Percentiles rank a stretch among this genome's conserved stretches.
Conservation (phyloP, 2,888 invertebrate genomes). For the Melanchra persicariae region DNA sequence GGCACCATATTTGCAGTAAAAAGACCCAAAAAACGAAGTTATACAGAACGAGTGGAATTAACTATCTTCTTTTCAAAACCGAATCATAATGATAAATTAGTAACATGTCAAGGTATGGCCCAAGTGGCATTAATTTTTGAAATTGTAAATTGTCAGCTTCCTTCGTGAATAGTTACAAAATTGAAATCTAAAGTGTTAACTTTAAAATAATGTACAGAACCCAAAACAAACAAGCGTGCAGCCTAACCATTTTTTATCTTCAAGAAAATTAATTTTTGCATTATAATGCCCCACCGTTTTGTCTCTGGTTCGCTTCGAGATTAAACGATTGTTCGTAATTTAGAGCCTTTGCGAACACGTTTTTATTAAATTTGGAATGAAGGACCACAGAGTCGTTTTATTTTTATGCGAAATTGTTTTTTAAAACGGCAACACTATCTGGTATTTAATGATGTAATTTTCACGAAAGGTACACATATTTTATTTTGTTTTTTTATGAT, state of each 20-base stretch:
- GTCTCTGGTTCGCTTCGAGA: conserved; percentile 73
- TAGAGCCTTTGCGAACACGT: conserved; percentile 51
- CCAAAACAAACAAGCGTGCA: conserved; percentile 4
- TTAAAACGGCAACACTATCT: conserved; percentile 50
- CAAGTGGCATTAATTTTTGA: too few species aligned
- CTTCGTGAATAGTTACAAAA: too few species aligned
- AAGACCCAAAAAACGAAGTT: too few species aligned
- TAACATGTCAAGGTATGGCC: too few species aligned
- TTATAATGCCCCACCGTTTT: conserved; percentile 67
- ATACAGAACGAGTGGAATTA: too few species aligned
- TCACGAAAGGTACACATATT: conserved; percentile 44
- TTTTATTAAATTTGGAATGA: conserved; percentile 67
- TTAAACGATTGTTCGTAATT: conserved; percentile 77
- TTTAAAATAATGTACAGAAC: conserved; percentile 48
- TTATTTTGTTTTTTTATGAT: conserved; percentile 16
- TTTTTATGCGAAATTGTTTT: conserved; percentile 49
- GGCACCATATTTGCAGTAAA: too few species aligned
- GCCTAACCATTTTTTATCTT: conserved; percentile 56
- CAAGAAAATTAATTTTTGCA: conserved; percentile 80
- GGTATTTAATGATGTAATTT: conserved; percentile 62
- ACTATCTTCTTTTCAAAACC: too few species aligned
- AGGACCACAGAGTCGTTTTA: conserved; percentile 41
- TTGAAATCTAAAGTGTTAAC: too few species aligned
- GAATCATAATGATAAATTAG: too few species aligned
- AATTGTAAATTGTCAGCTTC: too few species aligned